A percentile compares a stretch with the other conserved stretches of the same genome.
These are phyloP conservation scores for Epicauta chinensis DNA, from an alignment of 1,140 invertebrate genomes.

Conservation along the genomic window DNA sequence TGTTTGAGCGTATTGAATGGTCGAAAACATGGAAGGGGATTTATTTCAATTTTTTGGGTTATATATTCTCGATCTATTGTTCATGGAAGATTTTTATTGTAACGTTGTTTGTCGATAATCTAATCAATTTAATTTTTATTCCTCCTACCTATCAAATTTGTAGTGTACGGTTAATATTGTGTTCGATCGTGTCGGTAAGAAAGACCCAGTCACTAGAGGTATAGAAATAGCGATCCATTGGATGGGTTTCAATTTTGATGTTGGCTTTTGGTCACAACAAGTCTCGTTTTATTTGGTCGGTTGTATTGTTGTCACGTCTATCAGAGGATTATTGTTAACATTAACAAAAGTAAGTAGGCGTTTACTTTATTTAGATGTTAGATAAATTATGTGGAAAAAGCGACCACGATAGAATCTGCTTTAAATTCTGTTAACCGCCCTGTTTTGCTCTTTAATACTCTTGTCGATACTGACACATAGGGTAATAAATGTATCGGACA, in stretches of 20 bases:
- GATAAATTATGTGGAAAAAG: too few species aligned
- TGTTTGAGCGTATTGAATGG: conserved; percentile 90
- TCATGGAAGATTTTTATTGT: conserved; percentile 99
- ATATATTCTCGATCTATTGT: conserved; percentile 98
- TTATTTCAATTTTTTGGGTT: conserved; percentile 98
- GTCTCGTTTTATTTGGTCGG: conserved; percentile 96
- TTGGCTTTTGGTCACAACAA: conserved; percentile 98
- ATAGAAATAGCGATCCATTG: conserved; percentile 97
- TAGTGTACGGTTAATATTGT: conserved; percentile 97
- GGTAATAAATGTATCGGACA: too few species aligned
- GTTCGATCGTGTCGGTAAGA: conserved; percentile 96
- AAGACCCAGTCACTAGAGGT: conserved; percentile 95
- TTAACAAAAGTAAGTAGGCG: conserved; percentile 80
- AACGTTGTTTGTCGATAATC: conserved; percentile 43
- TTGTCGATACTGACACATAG: too few species aligned
- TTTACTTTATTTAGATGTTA: too few species aligned
- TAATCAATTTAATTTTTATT: conserved; percentile 1
- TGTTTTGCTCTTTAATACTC: too few species aligned
- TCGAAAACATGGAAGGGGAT: conserved; percentile 95
- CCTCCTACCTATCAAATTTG: conserved; percentile 37
- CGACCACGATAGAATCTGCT: too few species aligned
- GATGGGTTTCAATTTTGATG: conserved; percentile 94
- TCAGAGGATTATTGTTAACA: conserved; percentile 90
- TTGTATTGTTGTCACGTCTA: conserved; percentile 97
- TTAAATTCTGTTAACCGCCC: too few species aligned